phyloP scores from a whole-genome alignment of 2,797 vertebrate genomes.

The Cuniculus paca region DNA sequence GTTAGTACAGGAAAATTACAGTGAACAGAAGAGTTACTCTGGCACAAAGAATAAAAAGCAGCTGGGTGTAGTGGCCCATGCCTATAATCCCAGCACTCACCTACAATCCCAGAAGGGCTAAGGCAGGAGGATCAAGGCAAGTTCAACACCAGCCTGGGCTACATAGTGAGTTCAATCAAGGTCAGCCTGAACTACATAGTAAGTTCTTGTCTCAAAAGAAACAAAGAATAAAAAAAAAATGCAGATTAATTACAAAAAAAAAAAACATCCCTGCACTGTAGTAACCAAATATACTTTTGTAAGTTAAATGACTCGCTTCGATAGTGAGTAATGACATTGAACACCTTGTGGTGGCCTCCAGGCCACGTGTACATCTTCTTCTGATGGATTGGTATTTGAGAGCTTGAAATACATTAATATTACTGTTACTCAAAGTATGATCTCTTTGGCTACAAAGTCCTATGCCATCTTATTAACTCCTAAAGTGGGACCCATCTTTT shows the following conservation, averaged over 20 bases:
- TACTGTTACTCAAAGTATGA: background rate
- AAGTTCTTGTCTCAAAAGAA: background rate
- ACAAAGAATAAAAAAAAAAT: background rate
- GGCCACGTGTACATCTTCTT: background rate
- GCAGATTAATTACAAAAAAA: background rate
- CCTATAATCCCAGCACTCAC: background rate
- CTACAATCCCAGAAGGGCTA: background rate
- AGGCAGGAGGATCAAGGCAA: background rate
- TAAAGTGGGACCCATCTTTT: background rate
- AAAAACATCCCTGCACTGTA: background rate
- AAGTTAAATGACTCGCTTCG: slow-evolving; percentile 45
- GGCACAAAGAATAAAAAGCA: background rate
- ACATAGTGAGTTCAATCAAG: background rate
- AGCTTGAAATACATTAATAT: background rate
- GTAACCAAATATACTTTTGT: background rate
- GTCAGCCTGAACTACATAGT: background rate
- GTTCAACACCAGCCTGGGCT: background rate
- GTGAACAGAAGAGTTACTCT: background rate
- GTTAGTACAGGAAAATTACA: background rate
- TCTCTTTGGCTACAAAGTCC: background rate
- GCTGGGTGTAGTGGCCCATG: background rate
- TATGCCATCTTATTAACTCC: background rate
- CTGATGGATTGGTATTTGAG: background rate
- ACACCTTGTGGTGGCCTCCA: background rate
- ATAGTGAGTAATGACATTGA: background rate